These are phyloP conservation scores for Vannuccia rotundouncinata DNA, from an alignment of 2,888 invertebrate genomes.

Conservation along the genomic window DNA sequence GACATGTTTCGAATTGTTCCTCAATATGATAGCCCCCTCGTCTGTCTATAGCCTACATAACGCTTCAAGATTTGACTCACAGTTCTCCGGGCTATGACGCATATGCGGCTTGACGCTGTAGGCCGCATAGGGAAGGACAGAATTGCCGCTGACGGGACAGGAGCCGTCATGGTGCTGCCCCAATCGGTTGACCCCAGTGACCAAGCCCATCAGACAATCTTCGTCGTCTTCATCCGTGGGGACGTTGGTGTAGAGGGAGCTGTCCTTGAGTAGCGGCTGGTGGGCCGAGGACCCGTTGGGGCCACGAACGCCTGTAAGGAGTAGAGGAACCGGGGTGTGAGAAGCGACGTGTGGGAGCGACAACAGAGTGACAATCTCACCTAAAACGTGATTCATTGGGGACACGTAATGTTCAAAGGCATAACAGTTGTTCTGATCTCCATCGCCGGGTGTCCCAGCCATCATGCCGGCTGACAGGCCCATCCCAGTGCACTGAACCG, in stretches of 20 bases:
- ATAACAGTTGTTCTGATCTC: background rate
- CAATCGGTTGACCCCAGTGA: background rate
- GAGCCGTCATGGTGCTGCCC: background rate
- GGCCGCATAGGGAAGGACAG: background rate
- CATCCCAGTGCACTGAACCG: background rate
- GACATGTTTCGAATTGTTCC: too few relatives aligned
- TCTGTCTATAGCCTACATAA: too few relatives aligned
- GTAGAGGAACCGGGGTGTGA: background rate
- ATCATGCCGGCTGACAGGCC: too few relatives aligned
- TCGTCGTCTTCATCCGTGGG: slow-evolving; percentile 6
- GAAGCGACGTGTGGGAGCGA: background rate
- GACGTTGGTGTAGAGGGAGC: slow-evolving; percentile 4
- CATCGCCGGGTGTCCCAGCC: background rate
- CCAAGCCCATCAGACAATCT: background rate
- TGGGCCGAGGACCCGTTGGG: background rate
- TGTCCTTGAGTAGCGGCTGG: slow-evolving; percentile 6
- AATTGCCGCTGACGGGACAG: background rate
- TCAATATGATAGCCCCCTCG: too few relatives aligned
- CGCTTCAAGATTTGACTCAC: background rate
- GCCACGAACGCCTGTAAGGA: background rate
- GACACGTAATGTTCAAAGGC: background rate
- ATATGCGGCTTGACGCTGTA: background rate
- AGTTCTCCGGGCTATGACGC: background rate
- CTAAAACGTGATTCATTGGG: background rate
- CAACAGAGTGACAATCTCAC: background rate